These are phyloP conservation scores for Pseudococcus jackbeardsleyi DNA, from an alignment of 2,888 invertebrate genomes.

Conservation along the genomic window DNA sequence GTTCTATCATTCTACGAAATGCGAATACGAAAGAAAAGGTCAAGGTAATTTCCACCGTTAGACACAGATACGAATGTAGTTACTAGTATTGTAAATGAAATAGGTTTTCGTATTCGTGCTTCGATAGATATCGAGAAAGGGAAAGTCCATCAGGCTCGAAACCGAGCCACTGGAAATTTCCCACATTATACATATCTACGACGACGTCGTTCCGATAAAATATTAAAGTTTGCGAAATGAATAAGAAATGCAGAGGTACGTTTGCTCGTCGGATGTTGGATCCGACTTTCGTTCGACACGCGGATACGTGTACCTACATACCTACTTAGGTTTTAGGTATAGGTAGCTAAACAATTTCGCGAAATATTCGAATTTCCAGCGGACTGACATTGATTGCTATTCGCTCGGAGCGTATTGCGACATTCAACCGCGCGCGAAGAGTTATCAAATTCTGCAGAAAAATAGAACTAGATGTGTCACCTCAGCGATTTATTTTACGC, in stretches of 20 bases:
- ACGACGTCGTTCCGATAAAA: background rate
- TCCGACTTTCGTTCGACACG: no score
- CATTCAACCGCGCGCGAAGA: background rate
- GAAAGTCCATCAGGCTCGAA: background rate
- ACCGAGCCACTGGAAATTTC: background rate
- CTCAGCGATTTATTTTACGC: constrained; percentile 40
- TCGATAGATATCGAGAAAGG: background rate
- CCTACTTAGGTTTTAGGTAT: no score
- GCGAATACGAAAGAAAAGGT: background rate
- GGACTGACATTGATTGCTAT: constrained; percentile 45
- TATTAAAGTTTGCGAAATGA: background rate
- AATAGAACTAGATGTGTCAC: constrained; percentile 36
- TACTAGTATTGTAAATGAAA: background rate
- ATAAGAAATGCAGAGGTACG: no score
- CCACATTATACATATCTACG: background rate
- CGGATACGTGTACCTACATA: no score
- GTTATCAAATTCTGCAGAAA: constrained; percentile 46
- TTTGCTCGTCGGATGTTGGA: no score
- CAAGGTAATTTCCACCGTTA: background rate
- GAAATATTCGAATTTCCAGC: constrained; percentile 18
- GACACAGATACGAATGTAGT: background rate
- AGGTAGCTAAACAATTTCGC: background rate
- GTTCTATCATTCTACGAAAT: background rate
- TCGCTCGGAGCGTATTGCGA: constrained; percentile 23
- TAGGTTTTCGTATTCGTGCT: background rate